Base-by-base conservation (phyloP, 1,140 invertebrate species). In the Augochlora pura region DNA sequence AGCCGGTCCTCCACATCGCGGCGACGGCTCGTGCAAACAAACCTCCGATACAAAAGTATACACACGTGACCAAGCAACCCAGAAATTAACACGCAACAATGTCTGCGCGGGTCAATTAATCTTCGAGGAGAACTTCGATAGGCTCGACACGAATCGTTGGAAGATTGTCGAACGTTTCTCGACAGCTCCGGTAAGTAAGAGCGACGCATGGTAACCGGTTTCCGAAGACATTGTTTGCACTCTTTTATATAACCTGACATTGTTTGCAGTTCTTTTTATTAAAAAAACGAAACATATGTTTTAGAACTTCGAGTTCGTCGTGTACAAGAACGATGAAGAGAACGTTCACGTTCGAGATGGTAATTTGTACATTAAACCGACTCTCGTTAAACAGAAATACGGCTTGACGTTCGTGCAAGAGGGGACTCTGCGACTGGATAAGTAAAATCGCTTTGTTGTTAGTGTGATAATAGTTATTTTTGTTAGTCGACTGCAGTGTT, bases 231-330 rank as follows among this genome's bases (percentile, higher is more conserved):
- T 46, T 2, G 12, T 46, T 3, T 46, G 12, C 14, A 4, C 32
- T 4, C 32, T 32, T n/a, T n/a, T n/a, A n/a, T n/a, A n/a, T n/a
- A n/a, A n/a, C n/a, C n/a, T n/a, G 42, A 12, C 42, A 46, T 46
- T 2, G 12, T 46, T 3, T 46, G 12, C 14, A 4, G 1, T 4
- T 32, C 42, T 42, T 1, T 9, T 10, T 12, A 42, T 42, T 1
- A 12, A 1, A 2, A 46, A 46, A 46, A 12, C 14, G 14, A 46
- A 46, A n/a, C 70, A 49, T 67, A 60, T 6, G 23, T 80, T 67
- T 70, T 63, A 94, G 94, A 94, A 94, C 87, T 94, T 93, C 88
- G 96, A 96, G 81, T 97, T 97, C 90, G 95, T 96, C 78, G 91
- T 95, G 21, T 97, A 96, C 87, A 90, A 94, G 38, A 94, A 96